Conservation (phyloP, 2,113 vertebrate species). For the Pangasianodon gigas region DNA sequence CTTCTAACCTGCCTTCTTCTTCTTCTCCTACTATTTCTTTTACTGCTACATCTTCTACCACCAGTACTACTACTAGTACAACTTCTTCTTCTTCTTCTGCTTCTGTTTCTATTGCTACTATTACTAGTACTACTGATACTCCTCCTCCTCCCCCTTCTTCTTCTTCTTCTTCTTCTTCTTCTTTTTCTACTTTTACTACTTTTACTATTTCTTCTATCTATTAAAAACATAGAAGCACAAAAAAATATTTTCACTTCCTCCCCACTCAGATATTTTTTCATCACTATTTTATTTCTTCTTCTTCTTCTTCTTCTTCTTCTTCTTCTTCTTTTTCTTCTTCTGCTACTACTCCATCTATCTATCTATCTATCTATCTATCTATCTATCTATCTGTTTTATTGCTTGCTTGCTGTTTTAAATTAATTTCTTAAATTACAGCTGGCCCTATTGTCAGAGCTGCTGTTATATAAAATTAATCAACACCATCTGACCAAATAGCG, state of each 20-base stretch:
- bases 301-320: background rate
- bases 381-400: background rate
- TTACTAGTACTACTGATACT: background rate
- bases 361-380: background rate
- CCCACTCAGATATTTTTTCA: background rate
- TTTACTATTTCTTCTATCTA: background rate
- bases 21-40: background rate
- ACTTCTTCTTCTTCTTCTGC: background rate
- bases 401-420: background rate
- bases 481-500: background rate
- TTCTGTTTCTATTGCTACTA: background rate
- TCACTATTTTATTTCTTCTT: background rate
- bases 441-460: background rate
- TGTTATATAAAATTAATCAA: background rate
- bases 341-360: background rate
- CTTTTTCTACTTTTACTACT: background rate
- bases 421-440: background rate
- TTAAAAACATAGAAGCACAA: background rate
- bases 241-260: too few species aligned
- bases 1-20: background rate
- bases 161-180: background rate
- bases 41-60: background rate
- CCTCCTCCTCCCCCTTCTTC: background rate
- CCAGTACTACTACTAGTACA: background rate
- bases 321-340: too few species aligned